Base-by-base conservation (phyloP, 2,888 invertebrate genomes). In the Amiota communis region DNA sequence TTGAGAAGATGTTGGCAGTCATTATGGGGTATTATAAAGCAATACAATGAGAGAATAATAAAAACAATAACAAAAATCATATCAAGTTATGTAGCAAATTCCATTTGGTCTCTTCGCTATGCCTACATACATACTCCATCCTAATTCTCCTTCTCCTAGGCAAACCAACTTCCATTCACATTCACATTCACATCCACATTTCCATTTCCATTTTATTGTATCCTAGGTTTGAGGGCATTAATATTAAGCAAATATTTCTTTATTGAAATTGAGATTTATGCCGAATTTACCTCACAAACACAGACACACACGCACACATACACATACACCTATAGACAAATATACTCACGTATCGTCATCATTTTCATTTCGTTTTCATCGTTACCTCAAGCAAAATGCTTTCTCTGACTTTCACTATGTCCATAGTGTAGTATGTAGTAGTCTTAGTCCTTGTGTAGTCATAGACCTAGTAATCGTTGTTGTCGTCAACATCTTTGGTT, bases 261-360 rank as follows among this genome's bases (percentile, higher is more conserved):
- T 67, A 51, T 67, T 67, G 51, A 67, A 67, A 67, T 67, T 51
- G 67, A 67, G 67, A 67, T 67, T 67, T 67, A 67, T 67, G 67
- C 51, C 51, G 46, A 23, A 63, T 17, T 13, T 15, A 20, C 17
- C 20, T 10, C 12, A 20, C 1, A 8, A 11, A 59, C n/a, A 36
- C 2, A 36, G n/a, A 11, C 61, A 23, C 46, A 63, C 63, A 13
- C 67, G 20, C 49, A 51, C 48, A 49, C 48, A 51, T 51, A 46
- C 51, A 49, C 17, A 51, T 51, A 46, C 51, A 49, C 17, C 15
- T 17, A 53, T 6, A 53, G 53, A 53, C 1, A 53, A 8, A 53
- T 15, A 53, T 36, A 57, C 57, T 15, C 57, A 57, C 57, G 57
- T 17, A 15, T 57, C 10, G 59, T 36, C 36, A 36, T 36, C 36